A percentile compares a stretch with the other conserved stretches of the same genome.
phyloP scores from a whole-genome alignment of 1,140 invertebrate species.

The Acyrthosiphon pisum region DNA sequence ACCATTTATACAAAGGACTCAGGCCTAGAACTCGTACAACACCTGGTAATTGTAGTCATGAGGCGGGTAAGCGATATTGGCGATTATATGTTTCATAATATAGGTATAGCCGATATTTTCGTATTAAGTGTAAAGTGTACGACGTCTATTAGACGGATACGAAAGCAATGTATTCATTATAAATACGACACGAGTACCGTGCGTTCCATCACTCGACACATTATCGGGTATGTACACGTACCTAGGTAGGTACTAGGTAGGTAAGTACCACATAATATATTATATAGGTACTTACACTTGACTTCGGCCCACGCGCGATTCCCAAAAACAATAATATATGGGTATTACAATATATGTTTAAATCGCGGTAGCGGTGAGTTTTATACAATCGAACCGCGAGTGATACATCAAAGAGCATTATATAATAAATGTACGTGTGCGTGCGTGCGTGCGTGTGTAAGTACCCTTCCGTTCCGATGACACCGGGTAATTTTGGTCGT shows the following conservation, averaged over 20 bases:
- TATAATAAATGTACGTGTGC: neutral
- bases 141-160: neutral
- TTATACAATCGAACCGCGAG: neutral
- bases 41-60: neutral
- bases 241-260: neutral
- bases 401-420: constrained; percentile 35
- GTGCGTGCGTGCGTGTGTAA: neutral
- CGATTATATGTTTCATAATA: no score
- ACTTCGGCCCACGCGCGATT: neutral
- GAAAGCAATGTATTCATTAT: neutral
- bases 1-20: neutral
- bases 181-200: neutral
- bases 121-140: neutral
- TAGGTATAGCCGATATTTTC: no score
- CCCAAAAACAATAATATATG: neutral
- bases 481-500: neutral
- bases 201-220: neutral
- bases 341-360: no score
- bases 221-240: neutral
- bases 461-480: constrained; percentile 31
- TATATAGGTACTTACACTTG: neutral
- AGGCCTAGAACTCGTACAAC: neutral
- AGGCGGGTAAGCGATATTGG: neutral
- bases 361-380: neutral
- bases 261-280: no score